Percentiles rank a stretch among this genome's conserved stretches.
phyloP scores from a whole-genome alignment of 1,140 invertebrate species.

The Aphis gossypii region DNA sequence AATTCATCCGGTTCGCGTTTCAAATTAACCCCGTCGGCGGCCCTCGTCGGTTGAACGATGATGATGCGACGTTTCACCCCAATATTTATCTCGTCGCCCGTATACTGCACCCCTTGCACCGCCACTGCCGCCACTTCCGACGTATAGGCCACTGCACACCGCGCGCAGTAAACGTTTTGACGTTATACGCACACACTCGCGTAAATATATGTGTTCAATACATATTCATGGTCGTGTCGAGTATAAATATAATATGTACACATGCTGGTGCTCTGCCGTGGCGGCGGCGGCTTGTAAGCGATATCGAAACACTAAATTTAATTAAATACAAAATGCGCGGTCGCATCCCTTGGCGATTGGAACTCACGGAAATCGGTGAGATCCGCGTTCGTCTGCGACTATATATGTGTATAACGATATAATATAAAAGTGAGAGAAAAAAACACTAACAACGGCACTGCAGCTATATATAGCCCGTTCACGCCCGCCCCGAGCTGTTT shows the following conservation, averaged over 20 bases:
- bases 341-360: background rate
- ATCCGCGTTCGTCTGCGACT: background rate
- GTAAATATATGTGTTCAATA: background rate
- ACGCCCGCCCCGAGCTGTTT: background rate
- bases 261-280: background rate
- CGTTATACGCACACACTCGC: background rate
- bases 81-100: conserved; percentile 19
- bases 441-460: background rate
- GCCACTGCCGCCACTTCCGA: background rate
- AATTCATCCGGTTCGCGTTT: conserved; percentile 49
- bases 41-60: background rate
- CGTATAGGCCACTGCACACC: background rate
- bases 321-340: conserved; percentile 38
- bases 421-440: background rate
- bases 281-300: background rate
- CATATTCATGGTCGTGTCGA: conserved; percentile 9
- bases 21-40: conserved; percentile 35
- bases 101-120: background rate
- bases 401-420: background rate
- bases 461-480: background rate
- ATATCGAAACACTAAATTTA: conserved; percentile 46
- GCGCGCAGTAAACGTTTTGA: background rate
- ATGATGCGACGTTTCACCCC: conserved; percentile 30
- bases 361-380: background rate
- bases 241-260: background rate